Evolutionary conservation across 92 coral and sea anemone genomes (phyloP), one percentile per base, ranked within the genome.

Genomic region (Bergia sp.): DNA sequence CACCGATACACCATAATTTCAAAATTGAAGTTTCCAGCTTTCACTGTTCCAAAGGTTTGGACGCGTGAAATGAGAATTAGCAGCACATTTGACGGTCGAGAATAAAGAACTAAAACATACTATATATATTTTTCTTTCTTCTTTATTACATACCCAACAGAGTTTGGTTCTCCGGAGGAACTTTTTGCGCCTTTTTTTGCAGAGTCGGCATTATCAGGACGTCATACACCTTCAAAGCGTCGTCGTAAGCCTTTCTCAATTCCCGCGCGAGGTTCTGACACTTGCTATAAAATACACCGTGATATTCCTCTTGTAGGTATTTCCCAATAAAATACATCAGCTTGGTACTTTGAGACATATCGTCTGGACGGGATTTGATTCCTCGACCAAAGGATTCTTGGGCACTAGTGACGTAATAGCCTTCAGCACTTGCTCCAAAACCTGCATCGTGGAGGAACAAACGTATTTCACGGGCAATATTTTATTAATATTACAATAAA

Each of bases 311-410:
- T 23, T 73, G 86, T 13, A 88, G 42, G 41, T 88, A 88, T 9
- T 82, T 88, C 67, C 83, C 83, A 29, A 88, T 38, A 67, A 85
- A 45, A 23, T 78, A 55, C 66, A 76, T 36, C 37, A 89, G 64
- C 50, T 43, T 40, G 76, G 80, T 47, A 40, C 83, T 53, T 12
- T 20, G 37, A 79, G 80, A 66, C 12, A 79, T 55, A 71, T 79
- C 76, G 86, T 45, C 77, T 21, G 80, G 88, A n/a, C 89, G 93
- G 15, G 78, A 86, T 69, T 92, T 95, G 45, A 92, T 53, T 23
- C 98, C 98, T 72, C 96, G 91, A 2, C 91, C 86, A 40, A 88
- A 21, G 2, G 96, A 95, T 78, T 85, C 92, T 79, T 94, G 93
- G 41, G 91, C 78, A 23, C 87, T 87, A 7, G 96, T 95, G 82